Evolutionary conservation across 2,888 invertebrate genomes (phyloP).

Genomic region (Brachyptera putata): DNA sequence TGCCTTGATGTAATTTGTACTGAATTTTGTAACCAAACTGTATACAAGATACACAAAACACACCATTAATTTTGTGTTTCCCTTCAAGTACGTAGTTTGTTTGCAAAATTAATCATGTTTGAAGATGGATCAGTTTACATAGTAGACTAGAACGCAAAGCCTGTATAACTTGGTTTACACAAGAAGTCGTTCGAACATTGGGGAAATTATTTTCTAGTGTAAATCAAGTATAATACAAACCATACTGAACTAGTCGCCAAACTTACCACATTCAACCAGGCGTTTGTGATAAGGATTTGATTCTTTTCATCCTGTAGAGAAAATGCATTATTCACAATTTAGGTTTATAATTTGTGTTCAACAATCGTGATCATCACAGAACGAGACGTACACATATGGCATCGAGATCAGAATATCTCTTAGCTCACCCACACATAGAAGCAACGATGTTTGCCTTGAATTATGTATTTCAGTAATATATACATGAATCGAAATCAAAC

Average conservation of each 20-base stretch:
- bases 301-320: slow-evolving; percentile 55
- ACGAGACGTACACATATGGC: too few species aligned
- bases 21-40: too few species aligned
- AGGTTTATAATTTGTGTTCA: too few species aligned
- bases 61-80: not conserved
- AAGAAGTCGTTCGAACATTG: slow-evolving; percentile 13
- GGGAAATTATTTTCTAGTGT: slow-evolving; percentile 7
- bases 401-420: too few species aligned
- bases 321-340: slow-evolving; percentile 25
- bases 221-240: slow-evolving; percentile 19
- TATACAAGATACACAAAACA: not conserved
- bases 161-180: slow-evolving; percentile 24
- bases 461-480: too few species aligned
- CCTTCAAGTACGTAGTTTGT: not conserved
- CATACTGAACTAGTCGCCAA: slow-evolving; percentile 21
- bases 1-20: too few species aligned
- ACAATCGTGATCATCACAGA: too few species aligned
- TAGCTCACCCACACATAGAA: too few species aligned
- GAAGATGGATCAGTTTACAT: slow-evolving; percentile 15
- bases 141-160: slow-evolving; percentile 21
- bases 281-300: slow-evolving; percentile 57
- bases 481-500: too few species aligned
- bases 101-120: not conserved
- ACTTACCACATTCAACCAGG: slow-evolving; percentile 59
- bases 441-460: too few species aligned